Conservation (phyloP, 1,140 invertebrate species). For the Camponotus floridanus region DNA sequence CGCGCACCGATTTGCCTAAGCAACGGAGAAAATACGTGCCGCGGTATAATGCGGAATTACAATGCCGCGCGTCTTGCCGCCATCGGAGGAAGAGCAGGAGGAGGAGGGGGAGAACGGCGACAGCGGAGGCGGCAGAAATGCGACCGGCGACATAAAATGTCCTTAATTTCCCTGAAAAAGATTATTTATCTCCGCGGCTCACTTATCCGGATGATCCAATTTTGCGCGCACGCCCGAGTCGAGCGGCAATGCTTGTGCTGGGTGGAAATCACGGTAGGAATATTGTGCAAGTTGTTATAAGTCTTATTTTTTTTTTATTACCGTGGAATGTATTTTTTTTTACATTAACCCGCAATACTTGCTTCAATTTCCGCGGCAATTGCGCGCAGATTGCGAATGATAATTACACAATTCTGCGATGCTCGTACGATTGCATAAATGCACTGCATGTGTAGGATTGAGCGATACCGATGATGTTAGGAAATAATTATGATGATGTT, state of each 20-base stretch:
- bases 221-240: conserved; percentile 35
- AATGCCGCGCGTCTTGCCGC: conserved; percentile 16
- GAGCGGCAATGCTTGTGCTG: conserved; percentile 38
- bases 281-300: not conserved
- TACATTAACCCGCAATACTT: not conserved
- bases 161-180: conserved; percentile 52
- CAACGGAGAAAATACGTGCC: conserved; percentile 39
- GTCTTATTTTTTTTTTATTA: conserved; percentile 10
- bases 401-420: conserved; percentile 16
- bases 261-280: conserved; percentile 18
- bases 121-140: conserved; percentile 1
- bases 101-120: not conserved
- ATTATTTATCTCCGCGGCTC: conserved; percentile 54
- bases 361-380: conserved; percentile 8
- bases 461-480: conserved; percentile 25
- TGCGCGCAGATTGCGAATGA: not conserved
- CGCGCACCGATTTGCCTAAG: not conserved
- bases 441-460: not conserved
- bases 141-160: conserved; percentile 55
- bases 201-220: conserved; percentile 62
- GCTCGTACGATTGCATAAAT: not conserved
- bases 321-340: not conserved
- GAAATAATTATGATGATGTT: conserved; percentile 58
- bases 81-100: not conserved
- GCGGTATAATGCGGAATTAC: conserved; percentile 57